Evolutionary conservation across 2,888 invertebrate genomes (phyloP), one percentile per base, ranked within the genome.

Genomic region (Himalopsyche tibetana): DNA sequence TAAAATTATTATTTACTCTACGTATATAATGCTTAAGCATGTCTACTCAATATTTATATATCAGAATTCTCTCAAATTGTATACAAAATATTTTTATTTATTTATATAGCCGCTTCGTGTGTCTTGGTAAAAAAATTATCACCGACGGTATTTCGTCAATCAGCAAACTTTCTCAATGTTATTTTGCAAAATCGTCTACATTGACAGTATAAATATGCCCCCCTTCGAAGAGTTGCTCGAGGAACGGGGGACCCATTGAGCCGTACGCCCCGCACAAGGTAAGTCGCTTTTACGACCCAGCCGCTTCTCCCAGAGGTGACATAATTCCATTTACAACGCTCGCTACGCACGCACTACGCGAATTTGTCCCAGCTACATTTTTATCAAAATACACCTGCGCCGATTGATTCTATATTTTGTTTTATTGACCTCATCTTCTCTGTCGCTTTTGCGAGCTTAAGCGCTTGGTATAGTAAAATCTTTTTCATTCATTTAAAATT

Each of bases 241-340:
- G 63, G 63, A 63, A 19, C 63, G 63, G 19, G 63, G 63, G 63
- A 19, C 63, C 63, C 63, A 63, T 63, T 42, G 40, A 55, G 19
- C 83, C 83, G 55, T 80, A 19, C 81, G 74, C 82, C 80, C 40
- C 51, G 80, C 80, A 80, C 63, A 55, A 55, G 82, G 82, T 63
- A 63, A 63, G 63, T 63, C 82, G 82, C 69, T 45, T 88, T 88
- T 88, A 88, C 88, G 88, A 88, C 51, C 85, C 84, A 84, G 45
- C 82, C 84, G 83, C 63, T 80, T 42, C 83, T 88, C 88, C 88
- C 88, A 80, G 84, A 84, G 86, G 88, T 88, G 85, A 87, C 87
- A 87, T 88, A 88, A 87, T 84, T 87, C 87, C 87, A 85, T 85
- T 86, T 86, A 82, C 84, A 86, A 51, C 82, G 84, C 81, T 63